Evolutionary conservation across 2,888 invertebrate genomes (phyloP), one percentile per base, ranked within the genome.

Genomic region (Meganola albula): DNA sequence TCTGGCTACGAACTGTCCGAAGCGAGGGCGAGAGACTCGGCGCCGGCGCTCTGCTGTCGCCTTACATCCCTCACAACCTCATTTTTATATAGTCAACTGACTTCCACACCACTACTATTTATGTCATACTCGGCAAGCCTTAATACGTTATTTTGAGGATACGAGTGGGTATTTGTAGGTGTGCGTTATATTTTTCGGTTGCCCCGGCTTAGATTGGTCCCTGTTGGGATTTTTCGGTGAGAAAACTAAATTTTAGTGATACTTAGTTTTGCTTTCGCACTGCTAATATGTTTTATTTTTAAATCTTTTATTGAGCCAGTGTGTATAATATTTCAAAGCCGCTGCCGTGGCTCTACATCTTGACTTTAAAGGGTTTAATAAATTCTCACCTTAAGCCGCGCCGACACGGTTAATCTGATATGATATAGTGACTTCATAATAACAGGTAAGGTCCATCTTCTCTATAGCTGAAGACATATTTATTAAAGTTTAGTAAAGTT

Each of bases 61-160:
- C 58, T 57, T 63, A 73, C 74, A 75, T 74, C 76, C 64, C 70
- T 68, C 65, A 71, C 73, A 76, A 64, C 71, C 77, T 74, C 77
- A 82, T 77, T 84, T 83, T 83, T 83, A 83, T 82, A 80, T 78
- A 84, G 79, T 83, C 79, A 72, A 83, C 78, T 83, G 82, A 82
- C 83, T 84, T 83, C 80, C 75, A 76, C 76, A 68, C 75, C 73
- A 73, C 73, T 74, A 79, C 80, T 82, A 82, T 80, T 82, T 80
- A 83, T 83, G 77, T 80, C 82, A 82, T 77, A 80, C 73, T 76
- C 74, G 69, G 64, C 71, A 72, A 72, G 75, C 72, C 73, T 74
- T 78, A 74, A 78, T 82, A 76, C 72, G 71, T 76, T 80, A 78
- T 79, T 80, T 83, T 74, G 69, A 76, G 65, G 71, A 72, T 66